A percentile compares a stretch with the other conserved stretches of the same genome.
These are phyloP conservation scores for Brenthis hecate DNA, from an alignment of 2,888 invertebrate species.

Conservation along the genomic window DNA sequence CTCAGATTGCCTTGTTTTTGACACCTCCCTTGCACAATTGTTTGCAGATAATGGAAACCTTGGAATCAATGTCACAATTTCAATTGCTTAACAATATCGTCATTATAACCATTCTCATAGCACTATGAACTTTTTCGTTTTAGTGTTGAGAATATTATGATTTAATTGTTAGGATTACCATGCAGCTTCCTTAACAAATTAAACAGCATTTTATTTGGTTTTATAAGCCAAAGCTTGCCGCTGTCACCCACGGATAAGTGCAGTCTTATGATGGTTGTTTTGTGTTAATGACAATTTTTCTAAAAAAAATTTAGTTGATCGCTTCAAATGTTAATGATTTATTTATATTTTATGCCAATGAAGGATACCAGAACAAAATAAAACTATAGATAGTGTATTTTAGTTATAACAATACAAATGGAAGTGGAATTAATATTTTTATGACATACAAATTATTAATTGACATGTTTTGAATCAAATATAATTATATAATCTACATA, in stretches of 20 bases:
- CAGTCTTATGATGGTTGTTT: not conserved
- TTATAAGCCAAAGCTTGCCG: conserved; percentile 8
- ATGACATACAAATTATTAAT: conserved; percentile 41
- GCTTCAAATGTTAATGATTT: conserved; percentile 5
- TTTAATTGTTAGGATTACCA: not conserved
- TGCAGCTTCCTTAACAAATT: not conserved
- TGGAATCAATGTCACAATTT: conserved; percentile 99
- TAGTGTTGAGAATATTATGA: conserved; percentile 13
- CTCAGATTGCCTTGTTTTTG: conserved; percentile 99
- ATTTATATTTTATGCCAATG: conserved; percentile 48
- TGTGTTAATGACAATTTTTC: conserved; percentile 21
- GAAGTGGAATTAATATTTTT: conserved; percentile 43
- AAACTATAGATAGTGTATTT: conserved; percentile 38
- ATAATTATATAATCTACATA: conserved; percentile 55
- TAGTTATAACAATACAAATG: conserved; percentile 28
- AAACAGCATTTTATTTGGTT: conserved; percentile 6
- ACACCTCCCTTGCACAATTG: conserved; percentile 97
- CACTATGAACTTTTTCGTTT: conserved; percentile 30
- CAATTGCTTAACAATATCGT: conserved; percentile 86
- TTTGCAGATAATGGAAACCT: conserved; percentile 99
- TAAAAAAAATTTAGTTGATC: conserved; percentile 2
- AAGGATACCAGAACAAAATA: conserved; percentile 39
- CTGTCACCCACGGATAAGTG: not conserved
- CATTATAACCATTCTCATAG: conserved; percentile 26
- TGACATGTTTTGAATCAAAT: conserved; percentile 47